Evolutionary conservation across 2,888 invertebrate species (phyloP), one percentile per base, ranked within the genome.

Genomic region (Hypena proboscidalis): DNA sequence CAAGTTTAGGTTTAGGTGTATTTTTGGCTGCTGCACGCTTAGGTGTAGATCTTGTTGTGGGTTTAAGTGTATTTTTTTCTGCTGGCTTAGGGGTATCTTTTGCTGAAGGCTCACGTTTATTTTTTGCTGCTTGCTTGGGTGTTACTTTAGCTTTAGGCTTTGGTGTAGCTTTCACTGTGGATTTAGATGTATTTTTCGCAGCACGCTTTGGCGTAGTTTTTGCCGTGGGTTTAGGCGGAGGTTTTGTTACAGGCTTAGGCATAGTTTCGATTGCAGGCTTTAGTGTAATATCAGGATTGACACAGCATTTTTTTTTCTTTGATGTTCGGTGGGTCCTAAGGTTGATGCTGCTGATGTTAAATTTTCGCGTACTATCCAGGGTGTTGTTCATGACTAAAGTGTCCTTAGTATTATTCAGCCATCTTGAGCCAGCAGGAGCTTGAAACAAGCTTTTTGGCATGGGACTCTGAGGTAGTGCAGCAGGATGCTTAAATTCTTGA

Each of bases 271-370:
- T n/a, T n/a, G n/a, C n/a, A n/a, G n/a, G n/a, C 8, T 29, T 29
- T 29, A 29, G 8, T 8, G 9, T n/a, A n/a, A n/a, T n/a, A n/a
- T n/a, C n/a, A n/a, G n/a, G n/a, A n/a, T n/a, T n/a, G n/a, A n/a
- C n/a, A 10, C 26, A 19, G 11, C 43, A 40, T 50, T 52, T 58
- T 1, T 33, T 48, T 45, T 63, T 63, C 23, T 49, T 65, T n/a
- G 49, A 46, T 30, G 54, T 60, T 9, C 50, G 61, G 36, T 75
- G 75, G 9, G 72, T 67, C 42, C 47, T 63, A 4, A 74, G 29
- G 29, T 40, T 61, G 1, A 67, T 37, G 11, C 43, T 52, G 35
- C 51, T 58, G 8, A 36, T 44, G 33, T 61, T 63, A 8, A 73
- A 55, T 40, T 53, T 70, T 21, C 42, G 47, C 17, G 41, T 38